Conservation (phyloP, 1,140 invertebrate species). For the Lepidostoma basale region DNA sequence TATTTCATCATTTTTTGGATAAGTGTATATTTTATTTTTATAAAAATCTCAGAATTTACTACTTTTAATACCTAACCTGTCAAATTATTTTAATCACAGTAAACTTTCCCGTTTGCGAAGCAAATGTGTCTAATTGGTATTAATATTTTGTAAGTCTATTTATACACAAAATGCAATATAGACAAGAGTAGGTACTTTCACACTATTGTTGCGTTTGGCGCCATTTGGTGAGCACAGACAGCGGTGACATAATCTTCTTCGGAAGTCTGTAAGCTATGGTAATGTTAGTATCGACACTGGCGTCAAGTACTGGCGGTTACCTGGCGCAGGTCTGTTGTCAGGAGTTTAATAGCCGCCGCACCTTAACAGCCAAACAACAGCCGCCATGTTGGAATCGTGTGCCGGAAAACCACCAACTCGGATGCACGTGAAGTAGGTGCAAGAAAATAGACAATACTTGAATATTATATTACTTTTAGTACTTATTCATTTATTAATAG, state of each 20-base stretch:
- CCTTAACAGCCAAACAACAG: constrained; percentile 14
- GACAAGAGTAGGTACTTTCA: no score
- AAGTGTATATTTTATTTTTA: no score
- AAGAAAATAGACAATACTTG: not conserved
- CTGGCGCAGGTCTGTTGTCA: constrained; percentile 14
- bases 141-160: no score
- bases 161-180: no score
- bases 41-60: no score
- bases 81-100: no score
- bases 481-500: not conserved
- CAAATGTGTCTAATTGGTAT: no score
- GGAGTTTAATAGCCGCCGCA: constrained; percentile 15
- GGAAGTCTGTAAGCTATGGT: not conserved
- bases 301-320: constrained; percentile 20
- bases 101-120: no score
- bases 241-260: constrained; percentile 5
- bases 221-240: constrained; percentile 6
- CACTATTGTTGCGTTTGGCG: not conserved
- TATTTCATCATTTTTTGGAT: no score
- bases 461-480: not conserved
- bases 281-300: constrained; percentile 25
- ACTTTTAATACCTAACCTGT: no score
- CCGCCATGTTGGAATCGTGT: constrained; percentile 9
- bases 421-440: not conserved
- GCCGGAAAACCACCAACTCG: not conserved